These are phyloP conservation scores for Caenorhabditis sp. DNA, from an alignment of 2,888 invertebrate species.

Conservation along the genomic window DNA sequence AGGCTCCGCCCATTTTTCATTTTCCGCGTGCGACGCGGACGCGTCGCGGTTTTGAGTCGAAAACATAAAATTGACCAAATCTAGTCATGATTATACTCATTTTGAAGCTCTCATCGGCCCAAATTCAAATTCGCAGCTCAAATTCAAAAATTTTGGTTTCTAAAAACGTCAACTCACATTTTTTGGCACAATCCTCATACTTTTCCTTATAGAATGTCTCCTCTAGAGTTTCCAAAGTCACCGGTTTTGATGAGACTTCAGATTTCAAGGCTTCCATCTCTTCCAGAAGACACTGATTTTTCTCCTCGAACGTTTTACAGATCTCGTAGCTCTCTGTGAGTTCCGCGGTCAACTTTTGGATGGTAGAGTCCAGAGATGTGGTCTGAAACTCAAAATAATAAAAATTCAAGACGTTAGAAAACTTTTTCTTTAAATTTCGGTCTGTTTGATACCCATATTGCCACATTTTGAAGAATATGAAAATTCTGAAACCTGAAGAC, in stretches of 20 bases:
- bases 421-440: background rate
- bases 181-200: conserved; percentile 35
- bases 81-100: conserved; percentile 34
- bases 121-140: background rate
- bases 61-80: no score
- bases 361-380: background rate
- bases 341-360: conserved; percentile 27
- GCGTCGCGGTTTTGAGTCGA: no score
- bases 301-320: conserved; percentile 25
- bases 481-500: background rate
- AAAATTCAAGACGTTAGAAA: background rate
- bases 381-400: conserved; percentile 9
- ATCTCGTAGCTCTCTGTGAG: conserved; percentile 31
- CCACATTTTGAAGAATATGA: background rate
- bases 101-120: background rate
- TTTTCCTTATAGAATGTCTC: conserved; percentile 51
- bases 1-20: background rate
- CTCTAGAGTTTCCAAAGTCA: conserved; percentile 37
- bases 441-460: background rate
- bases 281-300: conserved; percentile 16
- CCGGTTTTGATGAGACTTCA: conserved; percentile 34
- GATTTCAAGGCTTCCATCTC: conserved; percentile 22
- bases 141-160: background rate
- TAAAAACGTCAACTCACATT: conserved; percentile 26
- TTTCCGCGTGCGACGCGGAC: no score